Evolutionary conservation across 1,140 invertebrate genomes (phyloP).

Genomic region (Hylaeus volcanicus): DNA sequence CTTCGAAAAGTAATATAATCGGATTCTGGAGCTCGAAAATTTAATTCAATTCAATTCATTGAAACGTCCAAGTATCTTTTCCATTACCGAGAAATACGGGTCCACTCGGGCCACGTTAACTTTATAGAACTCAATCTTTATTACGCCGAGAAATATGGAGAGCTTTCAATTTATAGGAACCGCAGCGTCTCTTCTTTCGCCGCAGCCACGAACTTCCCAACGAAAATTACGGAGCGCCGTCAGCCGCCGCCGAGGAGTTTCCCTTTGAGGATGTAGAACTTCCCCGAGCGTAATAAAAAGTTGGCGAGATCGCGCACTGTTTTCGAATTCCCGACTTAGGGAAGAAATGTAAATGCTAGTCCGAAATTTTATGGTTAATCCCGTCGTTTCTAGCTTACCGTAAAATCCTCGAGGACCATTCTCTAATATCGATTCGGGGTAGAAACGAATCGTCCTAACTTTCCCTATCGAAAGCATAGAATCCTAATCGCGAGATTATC

Average conservation of each 20-base stretch:
- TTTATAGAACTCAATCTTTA: conserved; percentile 12
- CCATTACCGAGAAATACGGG: neutral
- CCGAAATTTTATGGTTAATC: conserved; percentile 40
- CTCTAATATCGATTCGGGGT: neutral
- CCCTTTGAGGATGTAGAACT: conserved; percentile 51
- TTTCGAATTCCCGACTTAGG: conserved; percentile 21
- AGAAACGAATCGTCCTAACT: neutral
- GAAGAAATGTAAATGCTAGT: conserved; percentile 45
- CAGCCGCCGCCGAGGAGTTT: conserved; percentile 24
- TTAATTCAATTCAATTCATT: conserved; percentile 3
- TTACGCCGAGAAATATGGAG: conserved; percentile 25
- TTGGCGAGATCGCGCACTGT: conserved; percentile 14
- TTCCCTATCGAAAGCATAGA: neutral
- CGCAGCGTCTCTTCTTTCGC: neutral
- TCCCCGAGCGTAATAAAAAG: conserved; percentile 51
- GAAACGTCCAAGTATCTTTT: neutral
- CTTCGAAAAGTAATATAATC: neutral
- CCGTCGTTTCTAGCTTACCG: neutral
- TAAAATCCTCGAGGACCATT: conserved; percentile 12
- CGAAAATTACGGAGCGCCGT: conserved; percentile 48
- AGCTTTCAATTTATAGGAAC: conserved; percentile 17
- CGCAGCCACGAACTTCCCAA: conserved; percentile 23
- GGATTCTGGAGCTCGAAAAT: neutral
- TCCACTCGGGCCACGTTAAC: neutral
- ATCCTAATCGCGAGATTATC: neutral